These are phyloP conservation scores for Aythya baeri DNA, from an alignment of 2,113 vertebrate genomes.

Conservation along the genomic window DNA sequence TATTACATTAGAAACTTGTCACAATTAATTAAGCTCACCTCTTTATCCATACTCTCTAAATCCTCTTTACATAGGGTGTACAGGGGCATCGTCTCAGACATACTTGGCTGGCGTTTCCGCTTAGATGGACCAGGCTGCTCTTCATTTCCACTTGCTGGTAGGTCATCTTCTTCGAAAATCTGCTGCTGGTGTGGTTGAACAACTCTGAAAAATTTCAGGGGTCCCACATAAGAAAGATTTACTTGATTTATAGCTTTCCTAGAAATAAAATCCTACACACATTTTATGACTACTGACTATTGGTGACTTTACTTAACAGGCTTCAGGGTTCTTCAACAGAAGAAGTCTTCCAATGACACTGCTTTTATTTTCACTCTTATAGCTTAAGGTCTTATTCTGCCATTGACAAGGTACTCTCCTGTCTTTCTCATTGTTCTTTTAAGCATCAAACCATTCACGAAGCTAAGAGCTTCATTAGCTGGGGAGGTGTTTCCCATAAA, in stretches of 20 bases:
- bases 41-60: slow-evolving; percentile 97
- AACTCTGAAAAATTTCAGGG: slow-evolving; percentile 80
- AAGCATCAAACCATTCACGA: background rate
- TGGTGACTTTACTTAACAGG: background rate
- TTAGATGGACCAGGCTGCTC: slow-evolving; percentile 88
- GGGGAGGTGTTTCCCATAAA: background rate
- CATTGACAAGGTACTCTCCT: background rate
- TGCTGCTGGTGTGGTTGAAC: slow-evolving; percentile 80
- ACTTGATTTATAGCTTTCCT: background rate
- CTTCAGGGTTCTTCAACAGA: background rate
- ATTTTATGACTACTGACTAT: background rate
- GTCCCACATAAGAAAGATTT: slow-evolving; percentile 34
- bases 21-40: slow-evolving; percentile 81
- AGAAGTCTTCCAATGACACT: background rate
- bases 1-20: background rate
- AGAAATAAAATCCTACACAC: background rate
- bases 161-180: slow-evolving; percentile 77
- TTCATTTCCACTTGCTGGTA: slow-evolving; percentile 72
- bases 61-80: slow-evolving; percentile 98
- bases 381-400: background rate
- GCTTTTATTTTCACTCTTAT: background rate
- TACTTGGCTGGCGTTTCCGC: slow-evolving; percentile 92
- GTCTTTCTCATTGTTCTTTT: background rate
- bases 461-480: background rate
- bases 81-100: slow-evolving; percentile 96